Evolutionary conservation across 2,888 invertebrate genomes (phyloP), one percentile per base, ranked within the genome.

Genomic region (Xanthia togata): DNA sequence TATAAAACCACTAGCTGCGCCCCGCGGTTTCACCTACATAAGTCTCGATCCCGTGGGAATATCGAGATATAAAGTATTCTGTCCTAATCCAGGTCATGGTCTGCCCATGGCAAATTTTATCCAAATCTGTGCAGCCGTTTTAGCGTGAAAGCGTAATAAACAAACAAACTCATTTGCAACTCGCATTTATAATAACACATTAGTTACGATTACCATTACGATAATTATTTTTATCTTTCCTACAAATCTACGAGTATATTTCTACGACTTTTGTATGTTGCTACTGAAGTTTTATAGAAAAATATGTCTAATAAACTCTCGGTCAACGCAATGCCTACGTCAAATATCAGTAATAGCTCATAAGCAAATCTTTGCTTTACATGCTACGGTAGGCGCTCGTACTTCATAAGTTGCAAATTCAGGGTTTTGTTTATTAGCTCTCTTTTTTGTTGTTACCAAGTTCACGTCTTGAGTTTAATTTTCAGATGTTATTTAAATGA

Each of bases 361-460:
- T n/a, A 57, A 35, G 35, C 41, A 35, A 65, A 47, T 35, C 3
- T 50, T 84, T 82, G 81, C 82, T 63, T 20, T 14, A 38, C 0
- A 59, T 23, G 3, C 12, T 50, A 31, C 1, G 2, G 38, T 31
- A 82, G 82, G 83, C 79, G 62, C 67, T 57, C 11, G 17, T 26
- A 4, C 35, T 50, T 63, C 14, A 1, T 6, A 23, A 1, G 20
- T 31, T 31, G 17, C n/a, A 59, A 59, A 2, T 31, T 47, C 4
- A 14, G 17, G 8, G n/a, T 12, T 4, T 35, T 26, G 41, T 20
- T 44, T 47, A n/a, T 41, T 44, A 6, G 4, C 59, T 23, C 2
- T 23, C 53, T 50, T 4, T 17, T 31, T 0, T 14, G 4, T 6
- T 31, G 9, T 23, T 47, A 50, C 12, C 9, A 31, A 23, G 23